These are phyloP conservation scores for Lysiphlebus fabarum DNA, from an alignment of 1,140 invertebrate species.

Conservation along the genomic window DNA sequence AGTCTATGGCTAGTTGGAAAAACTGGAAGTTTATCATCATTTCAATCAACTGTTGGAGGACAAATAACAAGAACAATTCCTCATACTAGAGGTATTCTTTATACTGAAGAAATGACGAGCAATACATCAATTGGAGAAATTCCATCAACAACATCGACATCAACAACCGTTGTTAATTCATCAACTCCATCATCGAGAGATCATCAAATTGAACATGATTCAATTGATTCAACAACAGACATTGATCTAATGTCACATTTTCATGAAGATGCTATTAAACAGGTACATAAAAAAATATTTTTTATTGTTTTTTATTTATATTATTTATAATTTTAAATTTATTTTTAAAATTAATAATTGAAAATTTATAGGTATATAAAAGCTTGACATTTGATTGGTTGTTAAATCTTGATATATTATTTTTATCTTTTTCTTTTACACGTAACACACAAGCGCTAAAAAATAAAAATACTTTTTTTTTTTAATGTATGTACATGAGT, in stretches of 20 bases:
- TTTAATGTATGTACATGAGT: no score
- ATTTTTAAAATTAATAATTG: no score
- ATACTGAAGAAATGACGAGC: constrained; percentile 46
- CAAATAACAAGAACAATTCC: constrained; percentile 30
- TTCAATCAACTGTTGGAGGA: constrained; percentile 30
- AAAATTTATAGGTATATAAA: no score
- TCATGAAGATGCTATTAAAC: constrained; percentile 70
- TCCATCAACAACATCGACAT: constrained; percentile 6
- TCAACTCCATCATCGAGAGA: constrained; percentile 42
- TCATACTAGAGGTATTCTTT: constrained; percentile 33
- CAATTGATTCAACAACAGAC: constrained; percentile 49
- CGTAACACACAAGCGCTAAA: no score
- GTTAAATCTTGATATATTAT: no score
- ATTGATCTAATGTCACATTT: constrained; percentile 67
- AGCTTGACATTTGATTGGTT: no score
- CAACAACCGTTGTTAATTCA: constrained; percentile 30
- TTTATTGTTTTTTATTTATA: background rate
- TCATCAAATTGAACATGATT: constrained; percentile 44
- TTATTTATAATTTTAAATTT: background rate
- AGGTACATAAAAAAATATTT: constrained; percentile 47
- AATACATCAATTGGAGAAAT: background rate
- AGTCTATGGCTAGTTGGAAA: constrained; percentile 48
- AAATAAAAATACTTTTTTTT: no score
- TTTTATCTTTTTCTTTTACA: no score
- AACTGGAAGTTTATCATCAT: constrained; percentile 31